phyloP scores from a whole-genome alignment of 2,113 vertebrate genomes.

The Egretta garzetta region DNA sequence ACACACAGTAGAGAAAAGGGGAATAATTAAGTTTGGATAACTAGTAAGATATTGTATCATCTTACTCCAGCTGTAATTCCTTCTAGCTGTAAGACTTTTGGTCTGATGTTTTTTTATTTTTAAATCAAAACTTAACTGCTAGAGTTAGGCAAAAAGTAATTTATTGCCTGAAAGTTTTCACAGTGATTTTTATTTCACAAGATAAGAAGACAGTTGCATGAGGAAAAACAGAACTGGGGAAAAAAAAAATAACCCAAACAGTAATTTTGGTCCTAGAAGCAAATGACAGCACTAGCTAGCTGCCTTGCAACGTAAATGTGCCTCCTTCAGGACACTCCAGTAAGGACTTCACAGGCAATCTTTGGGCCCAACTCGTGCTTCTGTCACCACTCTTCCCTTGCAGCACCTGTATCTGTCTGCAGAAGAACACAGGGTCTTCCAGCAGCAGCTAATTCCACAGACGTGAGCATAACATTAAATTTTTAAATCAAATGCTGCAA shows the following conservation, averaged over 20 bases:
- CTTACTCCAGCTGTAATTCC: background rate
- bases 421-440: background rate
- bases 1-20: background rate
- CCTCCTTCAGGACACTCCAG: background rate
- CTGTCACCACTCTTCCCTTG: background rate
- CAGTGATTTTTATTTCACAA: conserved; percentile 2
- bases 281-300: background rate
- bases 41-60: rapidly evolving
- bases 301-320: background rate
- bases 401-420: background rate
- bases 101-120: background rate
- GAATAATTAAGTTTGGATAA: background rate
- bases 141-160: background rate
- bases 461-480: rapidly evolving
- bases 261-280: background rate
- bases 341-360: background rate
- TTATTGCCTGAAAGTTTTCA: conserved; percentile 48
- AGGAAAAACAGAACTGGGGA: background rate
- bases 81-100: background rate
- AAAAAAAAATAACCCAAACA: too few species aligned
- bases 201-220: background rate
- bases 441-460: background rate
- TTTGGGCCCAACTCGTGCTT: background rate
- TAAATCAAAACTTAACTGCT: background rate
- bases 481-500: background rate